Conservation (phyloP, 2,113 vertebrate genomes). For the Peucedramus taeniatus region DNA sequence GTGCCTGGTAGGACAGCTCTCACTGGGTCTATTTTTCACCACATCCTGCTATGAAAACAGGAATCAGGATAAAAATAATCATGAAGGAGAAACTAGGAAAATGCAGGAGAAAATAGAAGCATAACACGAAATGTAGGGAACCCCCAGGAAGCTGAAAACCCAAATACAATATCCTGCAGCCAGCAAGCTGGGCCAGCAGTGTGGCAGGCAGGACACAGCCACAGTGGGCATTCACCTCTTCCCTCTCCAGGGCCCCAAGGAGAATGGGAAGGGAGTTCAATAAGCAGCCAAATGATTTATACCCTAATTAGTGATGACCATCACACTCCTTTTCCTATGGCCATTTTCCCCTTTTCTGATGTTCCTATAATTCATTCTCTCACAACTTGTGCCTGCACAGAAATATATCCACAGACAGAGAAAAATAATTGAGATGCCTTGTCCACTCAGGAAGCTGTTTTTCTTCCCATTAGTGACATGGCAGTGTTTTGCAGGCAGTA, state of each 20-base stretch:
- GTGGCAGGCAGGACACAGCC: background rate
- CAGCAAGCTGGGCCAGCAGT: background rate
- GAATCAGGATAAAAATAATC: background rate
- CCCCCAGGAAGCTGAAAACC: background rate
- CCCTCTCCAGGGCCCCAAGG: background rate
- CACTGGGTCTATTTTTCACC: background rate
- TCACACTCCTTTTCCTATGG: background rate
- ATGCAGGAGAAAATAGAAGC: background rate
- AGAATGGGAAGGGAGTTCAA: background rate
- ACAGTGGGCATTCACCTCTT: background rate
- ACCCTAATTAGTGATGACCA: background rate
- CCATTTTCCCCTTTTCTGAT: background rate
- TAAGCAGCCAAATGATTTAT: background rate
- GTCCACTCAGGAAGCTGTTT: background rate
- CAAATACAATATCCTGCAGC: background rate
- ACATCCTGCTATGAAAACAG: background rate
- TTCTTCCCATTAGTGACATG: background rate
- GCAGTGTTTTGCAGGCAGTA: background rate
- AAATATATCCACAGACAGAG: background rate
- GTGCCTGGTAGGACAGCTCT: background rate
- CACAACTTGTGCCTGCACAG: background rate
- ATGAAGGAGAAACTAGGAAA: background rate
- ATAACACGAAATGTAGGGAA: background rate
- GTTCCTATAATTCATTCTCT: background rate
- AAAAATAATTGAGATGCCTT: background rate